Conservation (phyloP, 2,888 invertebrate species). For the Cheilosia vernalis region DNA sequence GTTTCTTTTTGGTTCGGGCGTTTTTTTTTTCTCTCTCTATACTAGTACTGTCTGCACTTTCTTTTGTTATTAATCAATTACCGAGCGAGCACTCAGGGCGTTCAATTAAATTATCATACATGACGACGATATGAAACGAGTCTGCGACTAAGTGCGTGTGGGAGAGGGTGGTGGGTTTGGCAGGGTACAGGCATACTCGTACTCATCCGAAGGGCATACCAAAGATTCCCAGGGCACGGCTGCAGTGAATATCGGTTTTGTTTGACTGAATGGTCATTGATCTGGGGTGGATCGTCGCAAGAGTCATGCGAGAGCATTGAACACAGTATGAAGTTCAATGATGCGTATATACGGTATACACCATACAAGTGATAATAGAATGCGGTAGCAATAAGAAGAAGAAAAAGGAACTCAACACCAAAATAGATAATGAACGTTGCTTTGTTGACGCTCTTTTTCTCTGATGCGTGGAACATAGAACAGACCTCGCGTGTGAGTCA, state of each 20-base stretch:
- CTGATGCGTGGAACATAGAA: background rate
- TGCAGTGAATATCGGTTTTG: slow-evolving; percentile 38
- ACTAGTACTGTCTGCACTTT: slow-evolving; percentile 47
- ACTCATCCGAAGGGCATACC: slow-evolving; percentile 29
- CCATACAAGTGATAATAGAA: slow-evolving; percentile 50
- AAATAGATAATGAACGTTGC: slow-evolving; percentile 55
- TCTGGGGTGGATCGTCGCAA: slow-evolving; percentile 25
- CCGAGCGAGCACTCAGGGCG: slow-evolving; percentile 59
- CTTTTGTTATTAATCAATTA: slow-evolving; percentile 74
- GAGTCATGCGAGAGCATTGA: slow-evolving; percentile 18
- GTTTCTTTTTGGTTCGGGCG: background rate
- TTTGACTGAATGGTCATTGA: slow-evolving; percentile 72
- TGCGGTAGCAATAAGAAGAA: slow-evolving; percentile 1
- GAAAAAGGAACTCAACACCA: slow-evolving; percentile 11
- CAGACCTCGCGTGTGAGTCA: slow-evolving; percentile 26
- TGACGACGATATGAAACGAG: slow-evolving; percentile 32
- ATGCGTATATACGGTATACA: background rate
- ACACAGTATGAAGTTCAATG: slow-evolving; percentile 65
- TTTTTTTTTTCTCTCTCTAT: slow-evolving; percentile 14
- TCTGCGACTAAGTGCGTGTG: background rate
- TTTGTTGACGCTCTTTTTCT: slow-evolving; percentile 22
- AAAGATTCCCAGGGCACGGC: background rate
- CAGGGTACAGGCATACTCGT: background rate
- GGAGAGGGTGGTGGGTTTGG: background rate
- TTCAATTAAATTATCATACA: slow-evolving; percentile 71